Evolutionary conservation across 2,113 vertebrate genomes (phyloP).

Genomic region (Equus quagga): DNA sequence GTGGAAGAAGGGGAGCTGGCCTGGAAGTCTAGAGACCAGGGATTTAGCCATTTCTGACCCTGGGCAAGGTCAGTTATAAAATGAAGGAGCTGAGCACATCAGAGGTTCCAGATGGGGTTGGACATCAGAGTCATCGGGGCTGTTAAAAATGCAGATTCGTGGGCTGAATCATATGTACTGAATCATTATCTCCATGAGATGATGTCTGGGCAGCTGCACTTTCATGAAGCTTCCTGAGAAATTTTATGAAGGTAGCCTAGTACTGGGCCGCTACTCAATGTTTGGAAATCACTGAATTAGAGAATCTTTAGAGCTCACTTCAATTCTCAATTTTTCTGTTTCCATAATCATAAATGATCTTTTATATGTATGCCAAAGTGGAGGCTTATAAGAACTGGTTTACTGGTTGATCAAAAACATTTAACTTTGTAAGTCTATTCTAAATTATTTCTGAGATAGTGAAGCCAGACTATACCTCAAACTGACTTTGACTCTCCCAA

Average conservation of each 20-base stretch:
- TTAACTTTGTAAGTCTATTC: not conserved
- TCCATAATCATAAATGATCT: not conserved
- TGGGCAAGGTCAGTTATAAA: not conserved
- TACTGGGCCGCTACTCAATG: accelerated
- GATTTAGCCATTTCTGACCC: not conserved
- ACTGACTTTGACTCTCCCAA: not conserved
- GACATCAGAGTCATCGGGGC: not conserved
- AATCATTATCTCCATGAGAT: not conserved
- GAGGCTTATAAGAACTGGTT: not conserved
- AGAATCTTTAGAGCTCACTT: not conserved
- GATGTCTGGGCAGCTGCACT: not conserved
- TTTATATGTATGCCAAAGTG: not conserved
- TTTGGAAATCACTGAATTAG: not conserved
- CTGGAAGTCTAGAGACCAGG: not conserved
- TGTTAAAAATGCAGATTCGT: not conserved
- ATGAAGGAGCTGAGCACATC: not conserved
- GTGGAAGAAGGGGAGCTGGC: not conserved
- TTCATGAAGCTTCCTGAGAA: not conserved
- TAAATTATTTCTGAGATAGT: not conserved
- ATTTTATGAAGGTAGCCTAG: not conserved
- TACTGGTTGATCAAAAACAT: not conserved
- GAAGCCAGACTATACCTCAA: not conserved
- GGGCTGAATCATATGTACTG: not conserved
- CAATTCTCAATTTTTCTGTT: not conserved
- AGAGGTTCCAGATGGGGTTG: not conserved